Percentiles rank a stretch among this genome's conserved stretches.
phyloP scores from a whole-genome alignment of 2,113 vertebrate species.

The Nyctereutes procyonoides region DNA sequence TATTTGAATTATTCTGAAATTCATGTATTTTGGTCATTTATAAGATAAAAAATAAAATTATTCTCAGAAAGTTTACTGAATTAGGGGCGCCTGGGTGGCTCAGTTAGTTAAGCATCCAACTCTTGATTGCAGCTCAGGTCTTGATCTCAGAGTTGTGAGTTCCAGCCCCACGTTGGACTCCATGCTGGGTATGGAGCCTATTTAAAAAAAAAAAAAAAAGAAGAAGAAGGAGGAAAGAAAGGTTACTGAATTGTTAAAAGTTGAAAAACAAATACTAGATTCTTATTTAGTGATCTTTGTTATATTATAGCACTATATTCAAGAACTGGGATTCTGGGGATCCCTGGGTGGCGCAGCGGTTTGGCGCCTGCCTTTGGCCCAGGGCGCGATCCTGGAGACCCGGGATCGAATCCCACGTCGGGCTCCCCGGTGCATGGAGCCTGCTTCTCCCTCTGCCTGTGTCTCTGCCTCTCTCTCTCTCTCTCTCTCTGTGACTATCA shows the following conservation, averaged over 20 bases:
- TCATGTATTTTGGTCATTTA: neutral
- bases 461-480: too few relatives aligned
- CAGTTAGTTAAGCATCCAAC: neutral
- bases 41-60: neutral
- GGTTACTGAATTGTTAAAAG: neutral
- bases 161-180: neutral
- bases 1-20: constrained; percentile 59
- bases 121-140: neutral
- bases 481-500: too few relatives aligned
- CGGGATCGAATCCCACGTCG: too few relatives aligned
- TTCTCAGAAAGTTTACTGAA: constrained; percentile 30
- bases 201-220: neutral
- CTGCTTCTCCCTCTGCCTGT: too few relatives aligned
- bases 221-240: neutral
- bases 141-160: neutral
- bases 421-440: too few relatives aligned
- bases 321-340: neutral
- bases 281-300: neutral
- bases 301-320: neutral
- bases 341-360: too few relatives aligned
- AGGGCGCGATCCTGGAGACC: too few relatives aligned
- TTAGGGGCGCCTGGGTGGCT: neutral
- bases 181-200: neutral
- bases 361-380: too few relatives aligned
- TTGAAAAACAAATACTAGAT: neutral